These are phyloP conservation scores for Philaenus spumarius DNA, from an alignment of 1,140 invertebrate genomes.

Conservation along the genomic window DNA sequence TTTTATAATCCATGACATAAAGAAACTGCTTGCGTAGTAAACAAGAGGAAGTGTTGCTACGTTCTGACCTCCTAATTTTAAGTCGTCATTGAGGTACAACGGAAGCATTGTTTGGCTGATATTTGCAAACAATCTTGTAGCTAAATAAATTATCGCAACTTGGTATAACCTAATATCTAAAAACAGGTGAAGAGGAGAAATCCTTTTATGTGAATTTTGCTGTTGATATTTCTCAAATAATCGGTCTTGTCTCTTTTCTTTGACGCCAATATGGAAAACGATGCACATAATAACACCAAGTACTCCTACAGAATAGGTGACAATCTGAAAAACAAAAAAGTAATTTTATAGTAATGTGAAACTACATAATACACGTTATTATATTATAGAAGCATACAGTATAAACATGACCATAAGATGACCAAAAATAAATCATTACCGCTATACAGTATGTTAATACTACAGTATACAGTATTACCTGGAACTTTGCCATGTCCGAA, in stretches of 20 bases:
- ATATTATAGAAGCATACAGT: no score
- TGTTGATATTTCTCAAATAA: background rate
- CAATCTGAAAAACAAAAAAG: constrained; percentile 50
- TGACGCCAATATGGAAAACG: constrained; percentile 70
- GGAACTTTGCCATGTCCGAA: constrained; percentile 13
- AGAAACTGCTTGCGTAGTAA: constrained; percentile 79
- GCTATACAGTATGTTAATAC: background rate
- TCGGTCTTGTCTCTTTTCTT: constrained; percentile 44
- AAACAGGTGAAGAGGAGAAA: background rate
- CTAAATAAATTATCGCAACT: constrained; percentile 83
- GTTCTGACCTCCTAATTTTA: constrained; percentile 64
- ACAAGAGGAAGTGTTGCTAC: constrained; percentile 81
- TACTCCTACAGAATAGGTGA: constrained; percentile 64
- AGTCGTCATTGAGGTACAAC: constrained; percentile 77
- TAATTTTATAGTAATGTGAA: no score
- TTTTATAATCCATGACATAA: constrained; percentile 64
- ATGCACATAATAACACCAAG: constrained; percentile 63
- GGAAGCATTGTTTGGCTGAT: constrained; percentile 87
- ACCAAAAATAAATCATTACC: no score
- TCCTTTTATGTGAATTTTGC: no score
- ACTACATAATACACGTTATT: no score
- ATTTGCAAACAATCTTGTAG: constrained; percentile 82
- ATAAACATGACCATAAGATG: no score
- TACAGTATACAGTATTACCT: constrained; percentile 11
- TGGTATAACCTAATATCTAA: background rate